Conservation (phyloP, 1,140 invertebrate genomes). For the Ruditapes philippinarum region DNA sequence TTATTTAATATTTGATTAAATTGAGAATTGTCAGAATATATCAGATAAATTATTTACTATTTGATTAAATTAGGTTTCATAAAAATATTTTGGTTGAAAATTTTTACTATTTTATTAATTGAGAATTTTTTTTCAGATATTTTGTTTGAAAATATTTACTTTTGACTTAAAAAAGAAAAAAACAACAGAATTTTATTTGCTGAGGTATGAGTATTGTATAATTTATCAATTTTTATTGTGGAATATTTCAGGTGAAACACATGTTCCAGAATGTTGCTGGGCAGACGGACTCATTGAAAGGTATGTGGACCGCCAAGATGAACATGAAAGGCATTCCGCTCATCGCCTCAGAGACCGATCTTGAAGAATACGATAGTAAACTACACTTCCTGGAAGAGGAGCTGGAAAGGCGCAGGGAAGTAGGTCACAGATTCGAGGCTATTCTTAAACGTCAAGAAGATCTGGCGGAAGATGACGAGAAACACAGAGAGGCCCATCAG, state of each 20-base stretch:
- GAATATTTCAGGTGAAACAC: conserved; percentile 79
- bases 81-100: no score
- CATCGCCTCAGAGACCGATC: conserved; percentile 80
- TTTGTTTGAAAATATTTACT: no score
- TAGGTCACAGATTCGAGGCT: conserved; percentile 79
- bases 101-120: no score
- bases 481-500: conserved; percentile 81
- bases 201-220: no score
- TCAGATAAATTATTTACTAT: no score
- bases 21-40: no score
- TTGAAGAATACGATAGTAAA: conserved; percentile 80
- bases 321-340: conserved; percentile 80
- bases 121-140: no score
- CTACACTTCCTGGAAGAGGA: conserved; percentile 81
- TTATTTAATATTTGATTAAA: no score
- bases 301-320: conserved; percentile 85
- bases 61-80: no score
- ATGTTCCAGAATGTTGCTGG: conserved; percentile 83
- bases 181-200: no score
- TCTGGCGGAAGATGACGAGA: conserved; percentile 80
- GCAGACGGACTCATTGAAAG: conserved; percentile 83
- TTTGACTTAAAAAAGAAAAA: no score
- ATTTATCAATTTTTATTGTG: no score
- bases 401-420: conserved; percentile 81
- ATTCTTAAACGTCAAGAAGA: conserved; percentile 77